Percentiles rank a stretch among this genome's conserved stretches.
These are phyloP conservation scores for Drosophila mayaguana DNA, from an alignment of 2,888 invertebrate species.

Conservation along the genomic window DNA sequence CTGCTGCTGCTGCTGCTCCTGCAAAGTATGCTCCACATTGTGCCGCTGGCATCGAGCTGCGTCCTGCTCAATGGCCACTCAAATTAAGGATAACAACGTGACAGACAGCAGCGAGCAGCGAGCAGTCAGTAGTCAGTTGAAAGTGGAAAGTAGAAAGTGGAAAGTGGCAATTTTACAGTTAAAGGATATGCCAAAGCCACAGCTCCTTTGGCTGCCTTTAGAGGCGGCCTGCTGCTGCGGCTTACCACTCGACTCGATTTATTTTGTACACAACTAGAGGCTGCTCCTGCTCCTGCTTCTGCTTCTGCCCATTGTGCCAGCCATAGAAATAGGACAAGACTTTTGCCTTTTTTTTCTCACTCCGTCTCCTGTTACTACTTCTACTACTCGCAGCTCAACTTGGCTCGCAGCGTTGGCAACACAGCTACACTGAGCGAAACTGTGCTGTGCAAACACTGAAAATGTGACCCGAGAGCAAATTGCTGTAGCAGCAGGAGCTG, in stretches of 20 bases:
- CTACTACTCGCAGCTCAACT: constrained; percentile 37
- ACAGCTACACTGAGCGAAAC: constrained; percentile 24
- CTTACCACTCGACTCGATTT: constrained; percentile 78
- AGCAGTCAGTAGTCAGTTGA: constrained; percentile 5
- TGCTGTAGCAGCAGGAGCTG: constrained; percentile 5
- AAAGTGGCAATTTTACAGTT: constrained; percentile 74
- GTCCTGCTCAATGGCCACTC: constrained; percentile 75
- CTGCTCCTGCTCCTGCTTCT: constrained; percentile 1
- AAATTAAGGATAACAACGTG: constrained; percentile 79
- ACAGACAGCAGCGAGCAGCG: constrained; percentile 29
- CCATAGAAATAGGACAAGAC: constrained; percentile 66
- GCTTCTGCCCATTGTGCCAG: constrained; percentile 42
- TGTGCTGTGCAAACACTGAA: constrained; percentile 68
- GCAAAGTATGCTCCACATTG: constrained; percentile 46
- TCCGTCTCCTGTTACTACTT: background rate
- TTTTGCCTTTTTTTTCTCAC: constrained; percentile 61
- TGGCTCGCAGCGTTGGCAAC: constrained; percentile 37
- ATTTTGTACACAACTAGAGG: constrained; percentile 78
- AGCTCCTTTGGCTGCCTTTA: constrained; percentile 12
- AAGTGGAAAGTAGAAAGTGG: constrained; percentile 28
- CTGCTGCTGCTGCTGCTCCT: background rate
- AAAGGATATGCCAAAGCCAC: constrained; percentile 58
- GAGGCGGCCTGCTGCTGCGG: constrained; percentile 63
- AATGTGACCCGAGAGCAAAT: constrained; percentile 66
- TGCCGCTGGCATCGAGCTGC: constrained; percentile 37